phyloP scores from a whole-genome alignment of 2,797 vertebrate genomes.

The Myotis planiceps region DNA sequence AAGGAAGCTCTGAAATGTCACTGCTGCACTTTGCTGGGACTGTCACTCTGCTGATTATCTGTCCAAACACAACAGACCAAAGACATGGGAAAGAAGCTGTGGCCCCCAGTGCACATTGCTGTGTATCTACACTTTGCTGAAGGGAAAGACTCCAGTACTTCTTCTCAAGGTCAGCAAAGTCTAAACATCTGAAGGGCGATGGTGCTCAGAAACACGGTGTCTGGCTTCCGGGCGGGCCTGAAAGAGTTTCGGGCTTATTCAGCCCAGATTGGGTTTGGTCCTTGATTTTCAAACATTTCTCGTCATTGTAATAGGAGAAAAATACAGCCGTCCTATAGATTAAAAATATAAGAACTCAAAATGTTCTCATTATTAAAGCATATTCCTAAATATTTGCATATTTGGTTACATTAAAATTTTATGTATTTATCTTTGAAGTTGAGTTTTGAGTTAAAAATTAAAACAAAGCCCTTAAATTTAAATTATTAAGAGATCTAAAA shows the following conservation, averaged over 20 bases:
- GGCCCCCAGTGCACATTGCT: background rate
- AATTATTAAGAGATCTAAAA: slow-evolving; percentile 19
- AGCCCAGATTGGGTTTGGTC: background rate
- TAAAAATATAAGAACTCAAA: slow-evolving; percentile 2
- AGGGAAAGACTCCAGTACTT: background rate
- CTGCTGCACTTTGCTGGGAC: background rate
- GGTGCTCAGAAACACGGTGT: background rate
- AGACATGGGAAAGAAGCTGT: background rate
- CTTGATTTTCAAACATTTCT: background rate
- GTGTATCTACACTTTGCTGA: background rate
- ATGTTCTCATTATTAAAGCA: background rate
- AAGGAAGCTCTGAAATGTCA: slow-evolving; percentile 63
- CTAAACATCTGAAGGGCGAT: background rate
- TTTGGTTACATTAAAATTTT: slow-evolving; percentile 19
- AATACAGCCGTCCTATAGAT: background rate
- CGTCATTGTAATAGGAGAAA: background rate
- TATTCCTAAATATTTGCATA: background rate
- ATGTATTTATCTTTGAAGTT: slow-evolving; percentile 3
- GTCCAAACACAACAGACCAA: background rate
- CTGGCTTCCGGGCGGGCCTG: background rate
- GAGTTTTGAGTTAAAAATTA: background rate
- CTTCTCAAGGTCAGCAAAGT: background rate
- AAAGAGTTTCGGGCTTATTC: background rate
- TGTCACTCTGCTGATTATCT: background rate
- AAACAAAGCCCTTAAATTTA: background rate